Evolutionary conservation across 2,797 vertebrate genomes (phyloP).

Genomic region (Parauchenoglanis ngamensis): DNA sequence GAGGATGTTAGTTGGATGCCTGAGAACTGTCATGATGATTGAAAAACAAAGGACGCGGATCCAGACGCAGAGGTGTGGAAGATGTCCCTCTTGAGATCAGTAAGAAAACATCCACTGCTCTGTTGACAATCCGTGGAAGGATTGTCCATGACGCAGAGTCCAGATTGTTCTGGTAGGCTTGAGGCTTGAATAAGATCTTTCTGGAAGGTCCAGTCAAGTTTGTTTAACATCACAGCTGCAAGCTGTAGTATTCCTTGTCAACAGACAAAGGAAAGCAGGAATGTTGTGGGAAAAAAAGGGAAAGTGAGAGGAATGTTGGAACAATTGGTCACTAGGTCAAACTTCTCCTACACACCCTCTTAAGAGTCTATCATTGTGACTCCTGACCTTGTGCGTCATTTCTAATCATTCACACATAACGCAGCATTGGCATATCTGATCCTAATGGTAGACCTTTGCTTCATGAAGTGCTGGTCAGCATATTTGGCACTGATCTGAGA

Average conservation of each 20-base stretch:
- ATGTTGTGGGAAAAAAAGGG: background rate
- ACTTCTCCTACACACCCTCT: constrained; percentile 4
- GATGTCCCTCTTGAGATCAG: constrained; percentile 45
- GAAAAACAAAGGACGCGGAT: constrained; percentile 71
- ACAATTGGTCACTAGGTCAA: constrained; percentile 41
- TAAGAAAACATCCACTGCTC: constrained; percentile 43
- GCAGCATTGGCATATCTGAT: constrained; percentile 29
- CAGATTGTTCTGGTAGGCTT: constrained; percentile 29
- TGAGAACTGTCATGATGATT: constrained; percentile 75
- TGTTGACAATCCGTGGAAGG: constrained; percentile 12
- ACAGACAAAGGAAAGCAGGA: constrained; percentile 23
- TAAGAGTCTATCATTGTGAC: constrained; percentile 47
- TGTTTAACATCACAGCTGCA: background rate
- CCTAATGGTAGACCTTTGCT: constrained; percentile 9
- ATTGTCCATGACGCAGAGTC: constrained; percentile 12
- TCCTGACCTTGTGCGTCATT: constrained; percentile 54
- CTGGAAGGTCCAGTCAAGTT: constrained; percentile 34
- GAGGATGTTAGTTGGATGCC: constrained; percentile 70
- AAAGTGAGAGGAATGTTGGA: constrained; percentile 16
- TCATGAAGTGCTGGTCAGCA: background rate
- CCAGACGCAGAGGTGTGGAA: constrained; percentile 49
- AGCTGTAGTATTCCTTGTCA: background rate
- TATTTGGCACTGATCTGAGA: background rate
- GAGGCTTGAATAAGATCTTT: background rate
- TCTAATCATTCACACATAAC: constrained; percentile 48